Conservation (phyloP, 92 coral and sea anemone species). For the Bergia sp. region DNA sequence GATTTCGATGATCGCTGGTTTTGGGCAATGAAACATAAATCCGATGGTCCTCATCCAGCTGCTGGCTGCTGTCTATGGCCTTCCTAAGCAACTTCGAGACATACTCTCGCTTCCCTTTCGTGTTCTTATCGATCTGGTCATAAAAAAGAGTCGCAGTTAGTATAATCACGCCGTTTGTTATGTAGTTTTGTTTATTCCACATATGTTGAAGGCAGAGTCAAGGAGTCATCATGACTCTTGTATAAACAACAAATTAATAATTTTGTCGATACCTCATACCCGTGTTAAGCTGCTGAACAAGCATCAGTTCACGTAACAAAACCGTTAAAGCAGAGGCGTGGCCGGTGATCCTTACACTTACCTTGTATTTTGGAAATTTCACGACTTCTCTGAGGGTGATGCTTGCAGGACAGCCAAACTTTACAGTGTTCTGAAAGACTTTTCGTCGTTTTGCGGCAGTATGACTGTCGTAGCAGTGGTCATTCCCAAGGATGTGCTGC, state of each 20-base stretch:
- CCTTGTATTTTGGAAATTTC: slow-evolving; percentile 34
- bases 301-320: slow-evolving; percentile 5
- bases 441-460: slow-evolving; percentile 27
- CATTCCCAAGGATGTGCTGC: slow-evolving; percentile 18
- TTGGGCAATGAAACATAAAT: slow-evolving; percentile 32
- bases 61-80: slow-evolving; percentile 17
- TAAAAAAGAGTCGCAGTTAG: slow-evolving; percentile 3
- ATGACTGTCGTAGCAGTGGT: slow-evolving; percentile 36
- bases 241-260: background rate
- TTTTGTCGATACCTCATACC: background rate
- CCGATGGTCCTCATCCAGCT: slow-evolving; percentile 9
- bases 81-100: slow-evolving; percentile 14
- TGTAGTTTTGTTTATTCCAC: slow-evolving; percentile 1
- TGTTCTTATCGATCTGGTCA: slow-evolving; percentile 31
- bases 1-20: slow-evolving; percentile 14
- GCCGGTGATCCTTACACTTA: background rate
- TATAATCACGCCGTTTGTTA: background rate
- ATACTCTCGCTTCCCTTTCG: slow-evolving; percentile 31
- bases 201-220: background rate
- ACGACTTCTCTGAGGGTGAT: slow-evolving; percentile 36
- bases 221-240: slow-evolving; percentile 1
- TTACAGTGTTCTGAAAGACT: slow-evolving; percentile 33
- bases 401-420: slow-evolving; percentile 36
- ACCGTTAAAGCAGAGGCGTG: slow-evolving; percentile 8
- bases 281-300: background rate